A percentile compares a stretch with the other conserved stretches of the same genome.
These are phyloP conservation scores for Torymus texanus DNA, from an alignment of 2,888 invertebrate species.

Conservation along the genomic window DNA sequence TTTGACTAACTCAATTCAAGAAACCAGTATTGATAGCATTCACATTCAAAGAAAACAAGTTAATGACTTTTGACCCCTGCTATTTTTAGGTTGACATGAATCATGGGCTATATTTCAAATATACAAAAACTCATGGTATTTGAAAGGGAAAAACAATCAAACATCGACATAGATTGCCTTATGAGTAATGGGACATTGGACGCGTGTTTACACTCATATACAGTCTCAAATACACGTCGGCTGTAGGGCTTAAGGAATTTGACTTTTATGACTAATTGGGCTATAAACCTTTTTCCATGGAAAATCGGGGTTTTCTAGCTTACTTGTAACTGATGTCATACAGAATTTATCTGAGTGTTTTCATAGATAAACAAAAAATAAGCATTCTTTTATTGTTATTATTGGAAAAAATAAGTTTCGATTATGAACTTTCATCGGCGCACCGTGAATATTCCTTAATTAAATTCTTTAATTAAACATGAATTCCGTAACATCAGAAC, in stretches of 20 bases:
- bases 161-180: background rate
- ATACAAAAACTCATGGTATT: background rate
- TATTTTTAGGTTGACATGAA: slow-evolving; percentile 8
- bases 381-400: too few species aligned
- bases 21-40: too few species aligned
- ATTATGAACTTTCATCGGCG: too few species aligned
- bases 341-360: too few species aligned
- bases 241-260: slow-evolving; percentile 17
- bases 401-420: too few species aligned
- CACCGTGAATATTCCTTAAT: too few species aligned
- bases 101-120: background rate
- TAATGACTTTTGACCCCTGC: background rate
- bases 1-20: too few species aligned
- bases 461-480: too few species aligned
- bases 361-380: too few species aligned
- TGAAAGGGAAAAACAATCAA: slow-evolving; percentile 18
- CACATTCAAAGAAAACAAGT: background rate
- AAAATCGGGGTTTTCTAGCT: too few species aligned
- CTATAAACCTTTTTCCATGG: slow-evolving; percentile 15
- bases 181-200: slow-evolving; percentile 30
- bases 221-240: slow-evolving; percentile 14
- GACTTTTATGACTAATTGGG: slow-evolving; percentile 13
- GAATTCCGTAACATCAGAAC: too few species aligned
- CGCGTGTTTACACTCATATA: slow-evolving; percentile 18
- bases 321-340: too few species aligned